Conservation (phyloP, 1,140 invertebrate species). For the Melitaea cinxia region DNA sequence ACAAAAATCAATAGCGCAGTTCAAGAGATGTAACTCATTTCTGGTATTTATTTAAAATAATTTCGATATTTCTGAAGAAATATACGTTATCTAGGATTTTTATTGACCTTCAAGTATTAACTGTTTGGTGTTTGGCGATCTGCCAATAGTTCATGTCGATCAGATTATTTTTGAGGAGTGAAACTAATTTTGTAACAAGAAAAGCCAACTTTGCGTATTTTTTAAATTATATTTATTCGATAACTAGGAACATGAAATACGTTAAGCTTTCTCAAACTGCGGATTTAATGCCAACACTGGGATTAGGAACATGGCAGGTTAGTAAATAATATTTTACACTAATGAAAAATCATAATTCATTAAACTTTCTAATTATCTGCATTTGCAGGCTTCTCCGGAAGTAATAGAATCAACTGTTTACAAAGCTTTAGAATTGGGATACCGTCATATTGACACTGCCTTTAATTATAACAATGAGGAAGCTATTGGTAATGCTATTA, state of each 20-base stretch:
- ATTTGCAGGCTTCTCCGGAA: conserved; percentile 84
- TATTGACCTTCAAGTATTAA: not conserved
- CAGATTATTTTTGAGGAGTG: conserved; percentile 49
- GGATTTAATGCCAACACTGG: conserved; percentile 87
- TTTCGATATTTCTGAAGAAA: not conserved
- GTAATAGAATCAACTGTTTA: conserved; percentile 87
- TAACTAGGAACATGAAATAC: conserved; percentile 62
- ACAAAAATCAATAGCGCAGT: conserved; percentile 60
- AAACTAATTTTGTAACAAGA: conserved; percentile 41
- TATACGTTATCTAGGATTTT: not conserved
- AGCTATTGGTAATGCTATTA: conserved; percentile 88
- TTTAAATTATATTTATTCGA: conserved; percentile 26
- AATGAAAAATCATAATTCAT: not conserved
- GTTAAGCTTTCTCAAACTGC: conserved; percentile 70
- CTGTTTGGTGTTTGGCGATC: conserved; percentile 44
- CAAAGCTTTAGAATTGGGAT: conserved; percentile 84
- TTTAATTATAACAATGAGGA: conserved; percentile 92
- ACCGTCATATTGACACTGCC: conserved; percentile 92
- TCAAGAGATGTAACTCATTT: not conserved
- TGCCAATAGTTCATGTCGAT: conserved; percentile 57
- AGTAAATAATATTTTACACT: conserved; percentile 16
- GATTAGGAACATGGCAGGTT: conserved; percentile 91
- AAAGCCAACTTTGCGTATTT: conserved; percentile 11
- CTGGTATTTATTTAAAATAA: not conserved
- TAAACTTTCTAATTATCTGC: not conserved